Percentiles rank a stretch among this genome's conserved stretches.
Evolutionary conservation across 2,888 invertebrate genomes (phyloP).

Genomic region (Pristionchus fissidentatus): DNA sequence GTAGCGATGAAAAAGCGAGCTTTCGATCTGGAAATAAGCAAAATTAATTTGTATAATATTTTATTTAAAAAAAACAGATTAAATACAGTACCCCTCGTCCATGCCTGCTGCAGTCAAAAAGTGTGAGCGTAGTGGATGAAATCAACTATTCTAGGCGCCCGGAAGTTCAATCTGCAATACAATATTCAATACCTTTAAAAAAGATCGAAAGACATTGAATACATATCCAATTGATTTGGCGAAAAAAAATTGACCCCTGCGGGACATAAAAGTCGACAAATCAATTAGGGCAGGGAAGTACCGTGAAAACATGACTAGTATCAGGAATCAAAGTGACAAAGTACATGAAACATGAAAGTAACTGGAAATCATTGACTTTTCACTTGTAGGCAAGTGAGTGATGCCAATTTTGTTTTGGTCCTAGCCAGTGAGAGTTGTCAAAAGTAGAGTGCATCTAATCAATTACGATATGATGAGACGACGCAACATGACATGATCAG

Average conservation of each 20-base stretch:
- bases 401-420: too few relatives aligned
- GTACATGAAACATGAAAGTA: neutral
- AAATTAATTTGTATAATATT: neutral
- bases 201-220: neutral
- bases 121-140: neutral
- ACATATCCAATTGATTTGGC: too few relatives aligned
- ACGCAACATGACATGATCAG: too few relatives aligned
- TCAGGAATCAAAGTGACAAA: neutral
- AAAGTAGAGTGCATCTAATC: too few relatives aligned
- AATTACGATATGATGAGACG: too few relatives aligned
- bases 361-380: neutral
- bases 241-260: neutral
- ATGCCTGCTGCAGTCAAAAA: too few relatives aligned
- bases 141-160: too few relatives aligned
- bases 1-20: constrained; percentile 4
- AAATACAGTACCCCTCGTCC: neutral
- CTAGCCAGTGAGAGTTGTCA: too few relatives aligned
- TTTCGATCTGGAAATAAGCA: constrained; percentile 11
- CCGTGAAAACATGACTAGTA: neutral
- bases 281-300: neutral
- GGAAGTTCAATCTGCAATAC: neutral
- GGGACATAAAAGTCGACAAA: neutral
- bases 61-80: neutral
- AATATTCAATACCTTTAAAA: neutral
- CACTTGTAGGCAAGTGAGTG: too few relatives aligned